Base-by-base conservation (phyloP, 2,797 vertebrate genomes). In the Masticophis lateralis region DNA sequence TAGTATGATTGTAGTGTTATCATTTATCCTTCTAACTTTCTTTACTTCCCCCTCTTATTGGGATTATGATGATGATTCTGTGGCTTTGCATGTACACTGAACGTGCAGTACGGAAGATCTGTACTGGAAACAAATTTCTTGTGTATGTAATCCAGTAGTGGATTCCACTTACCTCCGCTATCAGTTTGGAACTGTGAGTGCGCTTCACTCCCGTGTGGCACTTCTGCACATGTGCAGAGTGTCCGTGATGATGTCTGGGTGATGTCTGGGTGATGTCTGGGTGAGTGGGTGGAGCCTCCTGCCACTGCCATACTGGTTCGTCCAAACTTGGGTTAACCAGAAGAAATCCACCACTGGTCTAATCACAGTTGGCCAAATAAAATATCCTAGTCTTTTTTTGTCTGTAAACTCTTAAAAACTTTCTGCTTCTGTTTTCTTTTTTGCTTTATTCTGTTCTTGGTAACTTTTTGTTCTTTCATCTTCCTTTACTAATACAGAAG, bases 361-460 rank as follows among this genome's bases (percentile, higher is more conserved):
- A 69, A 69, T n/a, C 28, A 69, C 63, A 32, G 5, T n/a, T 66
- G 13, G 13, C 63, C 5, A 32, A 69, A 69, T 69, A 16, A 69
- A 69, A 14, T 63, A 14, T 14, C n/a, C 28, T n/a, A 66, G 13
- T 66, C 94, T 95, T 91, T 74, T 95, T 87, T 60, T 32, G n/a
- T 91, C 94, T 92, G 89, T 32, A 79, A 96, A 95, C 95, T 95
- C 94, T 96, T 96, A 95, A 96, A 96, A 95, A 93, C 95, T 87
- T 91, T 95, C 94, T 12, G 27, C 94, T 96, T 95, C 95, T 95
- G 27, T 74, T 74, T 74, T 74, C 95, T 96, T 53, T 53, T 53
- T 20, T 1, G 2, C 16, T 8, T 43, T 43, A 79, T 79, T 79
- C 32, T 1, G 1, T 1, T 79, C 9, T 43, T 79, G 20, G 69